Evolutionary conservation across 1,140 invertebrate species (phyloP), one percentile per base, ranked within the genome.

Genomic region (Pseudomyrmex concolor): DNA sequence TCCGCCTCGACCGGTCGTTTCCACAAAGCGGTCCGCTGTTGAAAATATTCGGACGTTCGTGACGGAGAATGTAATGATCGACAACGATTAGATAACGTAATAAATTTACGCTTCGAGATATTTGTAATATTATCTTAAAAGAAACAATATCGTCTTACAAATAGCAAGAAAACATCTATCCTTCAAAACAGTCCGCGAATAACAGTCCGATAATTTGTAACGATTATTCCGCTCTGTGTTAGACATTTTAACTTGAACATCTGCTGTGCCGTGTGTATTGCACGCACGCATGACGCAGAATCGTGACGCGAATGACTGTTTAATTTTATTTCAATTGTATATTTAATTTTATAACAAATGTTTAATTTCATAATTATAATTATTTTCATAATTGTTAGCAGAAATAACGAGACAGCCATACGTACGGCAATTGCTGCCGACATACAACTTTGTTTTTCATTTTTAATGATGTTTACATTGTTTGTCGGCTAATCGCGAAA

Each of bases 21-120:
- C n/a, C 19, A 54, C 45, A 12, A 5, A n/a, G 48, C 78, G 59
- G 63, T 74, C 2, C 19, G 63, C 45, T 72, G 54, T 62, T 34
- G 22, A 70, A 15, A 15, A 10, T 15, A 70, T 48, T 59, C 55
- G 51, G 43, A 50, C 22, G 15, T n/a, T 34, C 15, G n/a, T 17
- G n/a, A 43, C 15, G 54, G 5, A 71, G 22, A 15, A 12, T 48
- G 15, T 45, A 70, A 59, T 34, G 54, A 19, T 60, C 15, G 64
- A 59, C 60, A 54, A 77, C 48, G 17, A 15, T 7, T 34, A 71
- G 19, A 55, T 48, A 17, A 78, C 45, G 13, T 1, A n/a, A 50
- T 25, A 59, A 78, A 59, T 78, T 78, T 78, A 57, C 15, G 17
- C 34, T 34, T 34, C 34, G 34, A 34, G 34, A 34, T 34, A 7